Conservation (phyloP, 2,113 vertebrate species). For the Centrocercus urophasianus region DNA sequence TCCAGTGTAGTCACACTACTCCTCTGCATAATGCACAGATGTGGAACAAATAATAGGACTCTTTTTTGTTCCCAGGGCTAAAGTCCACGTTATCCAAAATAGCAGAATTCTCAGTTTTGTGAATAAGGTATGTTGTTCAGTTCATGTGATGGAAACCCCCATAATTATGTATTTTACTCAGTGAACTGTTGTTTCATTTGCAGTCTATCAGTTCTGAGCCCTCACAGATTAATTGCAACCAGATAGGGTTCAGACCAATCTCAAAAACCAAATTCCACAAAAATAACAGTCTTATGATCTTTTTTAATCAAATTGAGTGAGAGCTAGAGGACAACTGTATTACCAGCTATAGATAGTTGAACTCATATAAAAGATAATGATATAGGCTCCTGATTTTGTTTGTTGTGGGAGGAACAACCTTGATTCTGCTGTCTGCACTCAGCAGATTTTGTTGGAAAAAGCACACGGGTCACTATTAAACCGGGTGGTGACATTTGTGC, state of each 20-base stretch:
- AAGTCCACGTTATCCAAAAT: fast-evolving
- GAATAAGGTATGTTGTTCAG: neutral
- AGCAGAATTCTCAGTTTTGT: neutral
- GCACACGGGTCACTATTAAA: neutral
- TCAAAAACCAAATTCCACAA: neutral
- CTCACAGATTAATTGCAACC: constrained; percentile 1
- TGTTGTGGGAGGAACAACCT: neutral
- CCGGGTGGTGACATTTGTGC: neutral
- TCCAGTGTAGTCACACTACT: neutral
- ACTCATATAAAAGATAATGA: neutral
- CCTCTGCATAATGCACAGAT: neutral
- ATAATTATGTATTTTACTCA: neutral
- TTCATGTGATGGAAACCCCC: neutral
- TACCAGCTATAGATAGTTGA: neutral
- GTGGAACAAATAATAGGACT: neutral
- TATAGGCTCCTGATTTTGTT: neutral
- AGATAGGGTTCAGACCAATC: neutral
- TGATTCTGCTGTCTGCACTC: neutral
- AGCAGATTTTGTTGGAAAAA: neutral
- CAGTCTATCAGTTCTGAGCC: neutral
- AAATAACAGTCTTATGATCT: neutral
- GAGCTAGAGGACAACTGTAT: neutral
- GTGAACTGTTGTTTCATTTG: neutral
- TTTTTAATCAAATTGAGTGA: constrained; percentile 3
- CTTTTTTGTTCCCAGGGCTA: neutral